Base-by-base conservation (phyloP, 1,140 invertebrate species). In the Phortica variegata region DNA sequence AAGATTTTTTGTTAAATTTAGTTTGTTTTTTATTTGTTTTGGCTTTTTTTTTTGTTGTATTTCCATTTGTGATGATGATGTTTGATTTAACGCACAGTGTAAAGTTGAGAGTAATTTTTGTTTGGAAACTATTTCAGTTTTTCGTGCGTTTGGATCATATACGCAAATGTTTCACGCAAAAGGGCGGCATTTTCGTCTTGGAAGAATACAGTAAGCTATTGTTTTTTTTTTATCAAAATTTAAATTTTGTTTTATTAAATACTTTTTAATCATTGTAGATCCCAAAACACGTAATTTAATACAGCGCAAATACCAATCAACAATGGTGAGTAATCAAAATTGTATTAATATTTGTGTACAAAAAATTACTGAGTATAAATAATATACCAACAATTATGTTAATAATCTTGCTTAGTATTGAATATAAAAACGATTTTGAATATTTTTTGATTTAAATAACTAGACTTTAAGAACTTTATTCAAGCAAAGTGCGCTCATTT, bases 151-250 rank as follows among this genome's bases (percentile, higher is more conserved):
- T 99, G 81, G 91, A 94, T 82, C 95, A 97, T 81, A 98, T 99
- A 81, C 87, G 95, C 79, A 99, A 99, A 82, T 99, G 96, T 84
- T 98, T 97, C 82, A 97, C 95, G 48, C 93, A 95, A 79, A 97
- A 96, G 80, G 95, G 95, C 77, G 95, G 93, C 77, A 93, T 98
- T 77, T 99, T 99, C 85, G 89, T 99, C 76, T 85, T 99, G 77
- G 97, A 99, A 85, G 96, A 97, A 87, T 97, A 88, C 80, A 96
- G 93, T 97, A 85, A 93, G 92, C n/a, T n/a, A n/a, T n/a, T n/a
- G n/a, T n/a, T n/a, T n/a, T 89, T 74, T n/a, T n/a, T n/a, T 68
- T 46, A 39, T n/a, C 19, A 37, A 31, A 31, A 9, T 31, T 31
- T n/a, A n/a, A n/a, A n/a, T 9, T 13, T 15, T 3, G 0, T 17